Conservation (phyloP, 2,113 vertebrate species). For the Motacilla alba region DNA sequence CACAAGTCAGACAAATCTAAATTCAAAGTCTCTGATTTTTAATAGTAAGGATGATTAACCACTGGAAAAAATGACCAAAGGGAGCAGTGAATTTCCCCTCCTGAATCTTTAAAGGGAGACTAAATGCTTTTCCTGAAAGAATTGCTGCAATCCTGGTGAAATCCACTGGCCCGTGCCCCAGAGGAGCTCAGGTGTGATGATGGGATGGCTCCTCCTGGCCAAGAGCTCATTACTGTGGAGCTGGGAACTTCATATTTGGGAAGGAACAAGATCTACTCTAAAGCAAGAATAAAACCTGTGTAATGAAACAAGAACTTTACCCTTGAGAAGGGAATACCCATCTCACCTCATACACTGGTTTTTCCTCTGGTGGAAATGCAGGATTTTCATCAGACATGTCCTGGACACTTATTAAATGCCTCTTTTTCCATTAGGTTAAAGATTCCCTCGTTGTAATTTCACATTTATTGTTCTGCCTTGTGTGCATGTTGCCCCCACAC, state of each 20-base stretch:
- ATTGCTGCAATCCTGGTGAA: background rate
- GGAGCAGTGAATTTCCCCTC: background rate
- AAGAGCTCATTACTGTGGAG: background rate
- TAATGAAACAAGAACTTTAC: background rate
- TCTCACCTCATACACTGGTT: background rate
- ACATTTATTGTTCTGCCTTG: background rate
- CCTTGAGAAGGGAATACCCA: background rate
- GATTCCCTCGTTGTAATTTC: background rate
- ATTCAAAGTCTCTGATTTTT: background rate
- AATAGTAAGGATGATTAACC: slow-evolving; percentile 27
- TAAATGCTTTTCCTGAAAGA: background rate
- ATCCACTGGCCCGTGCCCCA: background rate
- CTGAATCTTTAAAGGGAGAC: background rate
- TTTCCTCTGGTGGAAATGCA: background rate
- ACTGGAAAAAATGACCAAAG: background rate
- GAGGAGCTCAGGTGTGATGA: background rate
- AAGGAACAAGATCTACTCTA: background rate
- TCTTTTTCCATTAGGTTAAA: background rate
- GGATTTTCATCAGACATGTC: background rate
- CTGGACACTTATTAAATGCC: background rate
- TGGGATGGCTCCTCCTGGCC: background rate
- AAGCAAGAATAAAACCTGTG: background rate
- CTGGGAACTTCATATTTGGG: background rate
- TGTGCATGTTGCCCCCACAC: background rate
- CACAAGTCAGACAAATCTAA: background rate